Base-by-base conservation (phyloP, 92 coral and sea anemone genomes). In the Isaurus tuberculatus region DNA sequence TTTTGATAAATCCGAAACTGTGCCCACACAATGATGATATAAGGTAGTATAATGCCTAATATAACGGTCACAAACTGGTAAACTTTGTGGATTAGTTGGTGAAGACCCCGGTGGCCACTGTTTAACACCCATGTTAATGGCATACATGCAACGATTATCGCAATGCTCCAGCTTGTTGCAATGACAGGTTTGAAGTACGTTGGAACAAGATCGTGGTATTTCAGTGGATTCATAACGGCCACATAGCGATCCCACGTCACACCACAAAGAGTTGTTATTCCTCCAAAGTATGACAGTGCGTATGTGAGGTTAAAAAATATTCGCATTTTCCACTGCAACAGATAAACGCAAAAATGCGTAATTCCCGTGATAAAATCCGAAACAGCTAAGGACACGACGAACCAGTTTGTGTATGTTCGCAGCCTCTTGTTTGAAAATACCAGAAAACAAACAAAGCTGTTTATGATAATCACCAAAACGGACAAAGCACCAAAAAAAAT, bases 181-280 rank as follows among this genome's bases (percentile, higher is more conserved):
- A 77, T 58, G 43, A 77, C 82, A 30, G 33, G 49, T 49, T 77
- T 77, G 82, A 77, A 77, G 26, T 77, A 23, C 25, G 33, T 77
- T 5, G 82, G 82, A 8, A 77, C 70, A 33, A 77, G 36, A 36
- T 77, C 70, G 43, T 77, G 69, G 32, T 77, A 77, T 28, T 77
- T 77, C 22, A 77, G 82, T 10, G 82, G 82, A 3, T 57, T 25
- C 57, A 58, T 77, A 32, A 77, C 70, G 6, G 82, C 82, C 2
- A 77, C 55, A 20, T 77, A 77, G 49, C 82, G 82, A 28, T 77
- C 82, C 82, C 82, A 77, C 17, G 82, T 57, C 7, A 77, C 82
- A 55, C 82, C 82, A 20, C 82, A 77, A 1, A 77, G 69, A 34
- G 82, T 60, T 3, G 82, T 77, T 77, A 77, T 77, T 23, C 82